phyloP scores from a whole-genome alignment of 1,140 invertebrate species.

The Laupala kohalensis region DNA sequence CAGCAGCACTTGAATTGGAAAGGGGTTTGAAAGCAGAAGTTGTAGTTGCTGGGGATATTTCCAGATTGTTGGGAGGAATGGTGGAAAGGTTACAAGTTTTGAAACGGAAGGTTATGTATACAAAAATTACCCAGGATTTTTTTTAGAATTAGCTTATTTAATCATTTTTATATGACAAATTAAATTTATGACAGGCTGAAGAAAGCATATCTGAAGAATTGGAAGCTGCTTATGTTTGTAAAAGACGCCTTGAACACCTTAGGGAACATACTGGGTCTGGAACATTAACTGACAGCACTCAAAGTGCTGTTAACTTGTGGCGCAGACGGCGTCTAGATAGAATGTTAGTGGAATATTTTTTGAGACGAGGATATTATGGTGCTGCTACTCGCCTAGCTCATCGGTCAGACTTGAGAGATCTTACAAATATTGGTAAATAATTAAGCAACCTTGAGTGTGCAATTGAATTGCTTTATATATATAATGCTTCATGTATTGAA shows the following conservation, averaged over 20 bases:
- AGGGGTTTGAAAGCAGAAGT: conserved; percentile 44
- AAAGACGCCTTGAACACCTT: conserved; percentile 82
- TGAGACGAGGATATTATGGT: conserved; percentile 91
- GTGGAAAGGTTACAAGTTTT: conserved; percentile 78
- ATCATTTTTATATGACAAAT: neutral
- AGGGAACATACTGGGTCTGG: conserved; percentile 52
- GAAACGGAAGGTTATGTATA: conserved; percentile 62
- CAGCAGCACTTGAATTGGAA: conserved; percentile 67
- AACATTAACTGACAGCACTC: conserved; percentile 18
- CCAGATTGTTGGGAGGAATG: conserved; percentile 54
- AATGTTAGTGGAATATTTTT: conserved; percentile 91
- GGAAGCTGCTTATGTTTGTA: conserved; percentile 71
- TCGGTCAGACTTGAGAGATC: conserved; percentile 65
- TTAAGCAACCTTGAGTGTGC: no score
- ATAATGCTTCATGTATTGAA: no score
- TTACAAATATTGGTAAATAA: conserved; percentile 73
- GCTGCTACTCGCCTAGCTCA: conserved; percentile 77
- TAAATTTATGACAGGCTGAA: conserved; percentile 46
- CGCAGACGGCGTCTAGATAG: conserved; percentile 77
- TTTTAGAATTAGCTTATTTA: neutral
- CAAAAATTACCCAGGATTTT: neutral
- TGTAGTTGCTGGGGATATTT: conserved; percentile 52
- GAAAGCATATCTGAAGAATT: conserved; percentile 86
- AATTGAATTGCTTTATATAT: no score
- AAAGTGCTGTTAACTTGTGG: conserved; percentile 62